Conservation (phyloP, 2,888 invertebrate species). For the Callyntrura sp. region DNA sequence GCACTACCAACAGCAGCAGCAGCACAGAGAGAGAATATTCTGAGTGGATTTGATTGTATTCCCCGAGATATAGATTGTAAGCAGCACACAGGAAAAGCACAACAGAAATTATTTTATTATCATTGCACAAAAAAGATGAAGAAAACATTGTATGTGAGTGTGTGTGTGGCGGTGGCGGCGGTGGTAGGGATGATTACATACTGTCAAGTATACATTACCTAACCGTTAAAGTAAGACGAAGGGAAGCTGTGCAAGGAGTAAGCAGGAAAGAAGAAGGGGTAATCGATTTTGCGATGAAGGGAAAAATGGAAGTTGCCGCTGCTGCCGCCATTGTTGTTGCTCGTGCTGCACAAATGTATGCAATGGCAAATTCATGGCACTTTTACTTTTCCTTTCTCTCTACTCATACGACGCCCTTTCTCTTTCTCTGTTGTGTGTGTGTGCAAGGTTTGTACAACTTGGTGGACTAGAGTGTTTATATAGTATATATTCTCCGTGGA, state of each 20-base stretch:
- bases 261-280: constrained; percentile 37
- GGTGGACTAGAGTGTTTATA: too few species aligned
- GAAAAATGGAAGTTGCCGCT: constrained; percentile 67
- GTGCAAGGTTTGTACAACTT: too few species aligned
- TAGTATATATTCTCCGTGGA: too few species aligned
- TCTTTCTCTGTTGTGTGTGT: neutral
- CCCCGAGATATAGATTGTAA: too few species aligned
- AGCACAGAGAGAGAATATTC: neutral
- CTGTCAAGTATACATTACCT: too few species aligned
- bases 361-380: constrained; percentile 68
- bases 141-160: neutral
- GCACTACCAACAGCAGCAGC: neutral
- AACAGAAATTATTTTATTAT: constrained; percentile 18
- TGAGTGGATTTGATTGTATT: too few species aligned
- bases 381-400: constrained; percentile 61
- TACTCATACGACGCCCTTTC: too few species aligned
- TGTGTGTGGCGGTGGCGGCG: neutral
- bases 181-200: too few species aligned
- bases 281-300: constrained; percentile 69
- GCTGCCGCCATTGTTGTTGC: neutral
- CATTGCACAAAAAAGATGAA: constrained; percentile 23
- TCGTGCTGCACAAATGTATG: constrained; percentile 58
- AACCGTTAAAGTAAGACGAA: neutral
- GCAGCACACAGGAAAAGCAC: too few species aligned
- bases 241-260: neutral